Percentiles rank a stretch among this genome's conserved stretches.
Evolutionary conservation across 2,888 invertebrate genomes (phyloP).

Genomic region (Epirrhoe alternata): DNA sequence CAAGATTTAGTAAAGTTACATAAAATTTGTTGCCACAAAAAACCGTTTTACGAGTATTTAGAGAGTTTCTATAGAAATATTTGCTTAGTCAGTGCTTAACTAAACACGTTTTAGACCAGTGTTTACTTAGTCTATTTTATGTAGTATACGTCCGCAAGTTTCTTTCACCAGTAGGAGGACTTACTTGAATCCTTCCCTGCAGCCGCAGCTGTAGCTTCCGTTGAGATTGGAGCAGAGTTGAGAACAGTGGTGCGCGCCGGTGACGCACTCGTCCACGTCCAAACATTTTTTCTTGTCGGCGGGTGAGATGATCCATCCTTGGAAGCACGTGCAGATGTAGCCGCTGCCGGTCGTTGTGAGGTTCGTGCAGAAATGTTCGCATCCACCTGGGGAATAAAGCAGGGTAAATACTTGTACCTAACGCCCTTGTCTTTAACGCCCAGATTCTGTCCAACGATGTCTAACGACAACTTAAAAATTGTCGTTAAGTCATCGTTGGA

Average conservation of each 20-base stretch:
- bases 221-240: constrained; percentile 97
- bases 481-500: background rate
- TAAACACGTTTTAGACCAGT: too few species aligned
- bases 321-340: constrained; percentile 95
- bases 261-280: constrained; percentile 95
- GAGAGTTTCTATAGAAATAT: too few species aligned
- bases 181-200: constrained; percentile 91
- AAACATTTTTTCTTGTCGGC: constrained; percentile 93
- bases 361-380: constrained; percentile 96
- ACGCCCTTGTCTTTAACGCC: background rate
- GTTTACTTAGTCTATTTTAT: too few species aligned
- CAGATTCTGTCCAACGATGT: too few species aligned
- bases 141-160: too few species aligned
- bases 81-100: too few species aligned
- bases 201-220: constrained; percentile 96
- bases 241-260: constrained; percentile 94
- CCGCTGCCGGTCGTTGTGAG: constrained; percentile 86
- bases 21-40: too few species aligned
- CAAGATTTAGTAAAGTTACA: background rate
- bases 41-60: too few species aligned
- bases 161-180: constrained; percentile 22
- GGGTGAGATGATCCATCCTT: constrained; percentile 92
- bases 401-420: background rate
- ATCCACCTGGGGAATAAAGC: constrained; percentile 88
- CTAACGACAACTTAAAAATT: too few species aligned